Evolutionary conservation across 2,113 vertebrate genomes (phyloP), one percentile per base, ranked within the genome.

Genomic region (Clarias magur): DNA sequence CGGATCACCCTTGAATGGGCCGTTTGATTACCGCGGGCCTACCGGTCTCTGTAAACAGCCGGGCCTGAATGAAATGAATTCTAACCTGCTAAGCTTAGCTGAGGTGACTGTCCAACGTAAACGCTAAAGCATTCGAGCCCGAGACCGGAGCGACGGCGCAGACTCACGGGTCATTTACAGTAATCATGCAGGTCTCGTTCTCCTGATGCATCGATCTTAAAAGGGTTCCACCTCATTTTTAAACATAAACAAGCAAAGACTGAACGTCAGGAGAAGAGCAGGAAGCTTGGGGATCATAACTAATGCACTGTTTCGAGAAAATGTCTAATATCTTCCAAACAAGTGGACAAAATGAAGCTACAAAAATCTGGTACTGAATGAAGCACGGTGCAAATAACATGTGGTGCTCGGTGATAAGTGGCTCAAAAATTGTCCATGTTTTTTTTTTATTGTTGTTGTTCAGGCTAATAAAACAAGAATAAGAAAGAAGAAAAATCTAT

Each of bases 101-200:
- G 75, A 63, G n/a, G 53, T 56, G 80, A 54, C 12, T 48, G 86
- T 56, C 86, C 80, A 87, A 83, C 27, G 70, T 87, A 82, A 83
- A 87, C 81, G 34, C 2, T 65, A 38, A 87, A 75, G 75, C 68
- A n/a, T 65, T 60, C 11, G 79, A 34, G 25, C n/a, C 53, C 5
- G 65, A n/a, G 56, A 8, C 85, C 57, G 25, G 38, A 63, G 67
- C 68, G 65, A 62, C 85, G 59, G 63, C 2, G 6, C 17, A 63
- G 59, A 19, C 80, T 63, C 86, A 82, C 16, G 65, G 80, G 80
- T 73, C 86, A 75, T 87, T 87, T 82, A 60, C 56, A 63, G 59
- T 27, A 82, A 73, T 75, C 67, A 56, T 76, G 80, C 56, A 63
- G 68, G 57, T 17, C n/a, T n/a, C 34, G 56, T 19, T 42, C 7